phyloP scores from a whole-genome alignment of 1,140 invertebrate species.

The Maconellicoccus hirsutus region DNA sequence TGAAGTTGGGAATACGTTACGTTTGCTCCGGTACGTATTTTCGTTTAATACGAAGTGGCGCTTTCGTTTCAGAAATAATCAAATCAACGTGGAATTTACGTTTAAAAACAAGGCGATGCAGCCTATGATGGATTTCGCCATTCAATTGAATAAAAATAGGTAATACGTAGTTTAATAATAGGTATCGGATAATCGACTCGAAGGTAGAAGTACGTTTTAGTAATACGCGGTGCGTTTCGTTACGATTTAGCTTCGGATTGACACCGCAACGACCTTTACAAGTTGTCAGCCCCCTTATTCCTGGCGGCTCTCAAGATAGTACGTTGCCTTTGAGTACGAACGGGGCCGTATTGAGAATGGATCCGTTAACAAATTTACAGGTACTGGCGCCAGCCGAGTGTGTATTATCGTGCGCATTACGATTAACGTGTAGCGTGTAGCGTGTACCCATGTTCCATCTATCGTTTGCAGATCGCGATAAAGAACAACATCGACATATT shows the following conservation, averaged over 20 bases:
- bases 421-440: too few relatives aligned
- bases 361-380: conserved; percentile 91
- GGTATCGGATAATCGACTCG: neutral
- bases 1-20: too few relatives aligned
- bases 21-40: neutral
- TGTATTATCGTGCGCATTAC: too few relatives aligned
- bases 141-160: conserved; percentile 97
- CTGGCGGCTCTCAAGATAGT: conserved; percentile 70
- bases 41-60: too few relatives aligned
- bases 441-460: too few relatives aligned
- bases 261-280: conserved; percentile 69
- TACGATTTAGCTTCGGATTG: conserved; percentile 72
- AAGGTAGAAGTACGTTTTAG: neutral
- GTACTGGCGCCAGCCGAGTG: too few relatives aligned
- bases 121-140: conserved; percentile 88
- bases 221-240: too few relatives aligned
- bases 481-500: conserved; percentile 99
- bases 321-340: conserved; percentile 63
- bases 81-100: conserved; percentile 91
- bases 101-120: conserved; percentile 98
- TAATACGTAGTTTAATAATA: too few relatives aligned
- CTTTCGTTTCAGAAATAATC: conserved; percentile 49
- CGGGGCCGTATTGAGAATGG: conserved; percentile 94
- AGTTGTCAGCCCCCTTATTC: conserved; percentile 64
- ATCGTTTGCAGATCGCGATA: conserved; percentile 66